A percentile compares a stretch with the other conserved stretches of the same genome.
These are phyloP conservation scores for Xestoiulus laeticollis DNA, from an alignment of 2,888 invertebrate genomes.

Conservation along the genomic window DNA sequence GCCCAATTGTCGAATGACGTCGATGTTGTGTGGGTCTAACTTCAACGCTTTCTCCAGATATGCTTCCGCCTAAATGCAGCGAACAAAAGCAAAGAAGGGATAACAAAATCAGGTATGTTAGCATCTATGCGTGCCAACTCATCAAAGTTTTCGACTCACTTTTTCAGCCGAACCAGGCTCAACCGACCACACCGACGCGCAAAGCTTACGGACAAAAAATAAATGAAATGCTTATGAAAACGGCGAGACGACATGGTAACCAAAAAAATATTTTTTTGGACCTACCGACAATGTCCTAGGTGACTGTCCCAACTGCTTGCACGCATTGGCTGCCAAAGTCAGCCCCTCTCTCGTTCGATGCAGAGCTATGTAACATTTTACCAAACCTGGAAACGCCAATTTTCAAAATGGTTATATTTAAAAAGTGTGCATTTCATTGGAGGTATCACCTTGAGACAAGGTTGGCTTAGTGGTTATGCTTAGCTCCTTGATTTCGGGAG, in stretches of 20 bases:
- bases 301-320: constrained; percentile 76
- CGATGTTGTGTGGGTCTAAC: constrained; percentile 76
- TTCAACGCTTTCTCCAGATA: constrained; percentile 77
- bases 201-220: constrained; percentile 68
- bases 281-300: constrained; percentile 73
- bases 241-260: neutral
- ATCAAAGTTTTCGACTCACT: no score
- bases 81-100: constrained; percentile 61
- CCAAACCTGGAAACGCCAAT: constrained; percentile 68
- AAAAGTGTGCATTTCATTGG: no score
- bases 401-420: no score
- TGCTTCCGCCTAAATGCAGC: constrained; percentile 72
- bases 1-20: constrained; percentile 77
- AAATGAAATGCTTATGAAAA: neutral
- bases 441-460: no score
- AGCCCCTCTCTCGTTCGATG: constrained; percentile 77
- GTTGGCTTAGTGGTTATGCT: no score
- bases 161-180: constrained; percentile 67
- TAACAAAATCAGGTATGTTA: neutral
- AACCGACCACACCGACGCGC: constrained; percentile 77
- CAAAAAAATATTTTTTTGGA: constrained; percentile 37
- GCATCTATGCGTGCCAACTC: no score
- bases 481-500: no score
- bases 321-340: constrained; percentile 75
- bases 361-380: constrained; percentile 76